phyloP scores from a whole-genome alignment of 2,113 vertebrate genomes.

The Hemicordylus capensis region DNA sequence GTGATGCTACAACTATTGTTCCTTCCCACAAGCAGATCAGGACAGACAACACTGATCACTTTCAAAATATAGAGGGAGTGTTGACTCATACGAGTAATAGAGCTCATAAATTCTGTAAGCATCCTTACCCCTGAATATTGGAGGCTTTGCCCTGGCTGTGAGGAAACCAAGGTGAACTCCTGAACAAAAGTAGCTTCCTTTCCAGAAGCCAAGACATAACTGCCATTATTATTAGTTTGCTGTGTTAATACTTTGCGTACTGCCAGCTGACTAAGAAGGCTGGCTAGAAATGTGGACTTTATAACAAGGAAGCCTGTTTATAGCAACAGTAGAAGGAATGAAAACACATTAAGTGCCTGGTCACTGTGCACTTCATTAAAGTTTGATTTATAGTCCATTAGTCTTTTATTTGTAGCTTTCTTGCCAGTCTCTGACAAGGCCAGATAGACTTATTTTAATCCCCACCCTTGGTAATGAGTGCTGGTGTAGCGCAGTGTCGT shows the following conservation, averaged over 20 bases:
- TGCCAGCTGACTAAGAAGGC: background rate
- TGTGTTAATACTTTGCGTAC: background rate
- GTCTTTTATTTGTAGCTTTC: conserved; percentile 32
- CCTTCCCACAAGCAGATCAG: too few species aligned
- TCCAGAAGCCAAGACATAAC: background rate
- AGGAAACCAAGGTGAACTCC: too few species aligned
- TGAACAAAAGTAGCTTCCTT: too few species aligned
- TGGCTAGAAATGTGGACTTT: background rate
- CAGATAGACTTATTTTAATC: conserved; percentile 61
- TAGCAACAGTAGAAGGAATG: background rate
- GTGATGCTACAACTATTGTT: too few species aligned
- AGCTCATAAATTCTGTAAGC: too few species aligned
- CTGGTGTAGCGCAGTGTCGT: background rate
- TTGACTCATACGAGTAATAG: too few species aligned
- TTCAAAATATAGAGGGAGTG: too few species aligned
- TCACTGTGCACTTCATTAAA: rapidly evolving
- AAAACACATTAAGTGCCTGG: background rate
- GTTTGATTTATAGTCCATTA: conserved; percentile 57
- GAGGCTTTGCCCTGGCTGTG: too few species aligned
- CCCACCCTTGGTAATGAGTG: background rate
- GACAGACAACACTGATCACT: too few species aligned
- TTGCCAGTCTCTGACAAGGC: conserved; percentile 5
- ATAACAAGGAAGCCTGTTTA: background rate
- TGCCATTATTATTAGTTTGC: background rate
- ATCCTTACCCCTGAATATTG: too few species aligned